Evolutionary conservation across 2,888 invertebrate genomes (phyloP), one percentile per base, ranked within the genome.

Genomic region (Nomada ferruginata): DNA sequence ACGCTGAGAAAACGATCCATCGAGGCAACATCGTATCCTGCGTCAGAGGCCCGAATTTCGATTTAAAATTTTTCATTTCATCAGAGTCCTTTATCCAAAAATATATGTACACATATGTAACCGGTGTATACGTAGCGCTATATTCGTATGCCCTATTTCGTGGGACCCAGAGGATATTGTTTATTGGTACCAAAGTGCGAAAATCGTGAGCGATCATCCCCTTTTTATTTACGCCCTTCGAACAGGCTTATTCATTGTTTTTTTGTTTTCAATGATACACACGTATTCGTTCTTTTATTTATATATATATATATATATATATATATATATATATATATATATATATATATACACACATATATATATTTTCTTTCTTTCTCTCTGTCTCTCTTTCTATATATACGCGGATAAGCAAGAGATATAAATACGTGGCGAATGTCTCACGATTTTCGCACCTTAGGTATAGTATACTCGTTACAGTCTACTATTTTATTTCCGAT

Each of bases 81-180:
- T 86, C 82, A 78, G 82, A 85, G 79, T 64, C 77, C 80, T 90
- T 89, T 90, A 89, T 91, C 90, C 90, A 91, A 91, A 91, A 91
- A 91, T 91, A 91, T 91, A 91, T 91, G 88, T 91, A 91, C 91
- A 91, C 87, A 86, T 90, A 87, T 89, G 85, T 89, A 87, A 88
- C 87, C 88, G 89, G 89, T 89, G 88, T 90, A 90, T 90, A 90
- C 85, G 82, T 89, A 90, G 86, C 89, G 87, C 85, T 86, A 84
- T 76, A 76, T 82, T 83, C 80, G 89, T 85, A 87, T 86, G 85
- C 83, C 84, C 85, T 86, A 83, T 80, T 59, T 66, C 26, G 60
- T 70, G 70, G 47, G 47, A 82, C 68, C 69, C 79, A 70, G 82
- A 80, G 83, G 57, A 68, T 72, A 85, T 80, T 36, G 76, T 83